Percentiles rank a stretch among this genome's conserved stretches.
Conservation (phyloP, 2,113 vertebrate species). For the Dendropsophus ebraccatus region DNA sequence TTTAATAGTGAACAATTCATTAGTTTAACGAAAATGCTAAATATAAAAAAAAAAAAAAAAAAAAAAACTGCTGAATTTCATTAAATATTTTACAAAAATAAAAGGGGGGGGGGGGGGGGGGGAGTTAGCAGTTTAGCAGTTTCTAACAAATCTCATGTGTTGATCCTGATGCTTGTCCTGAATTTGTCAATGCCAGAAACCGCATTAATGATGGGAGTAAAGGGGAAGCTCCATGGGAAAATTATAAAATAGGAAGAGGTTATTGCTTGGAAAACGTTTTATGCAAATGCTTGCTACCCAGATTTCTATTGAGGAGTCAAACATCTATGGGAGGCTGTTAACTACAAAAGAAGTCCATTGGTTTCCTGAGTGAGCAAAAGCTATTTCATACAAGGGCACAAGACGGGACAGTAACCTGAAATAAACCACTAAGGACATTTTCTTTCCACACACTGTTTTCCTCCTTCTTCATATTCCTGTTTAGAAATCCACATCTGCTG, state of each 20-base stretch:
- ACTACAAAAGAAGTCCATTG: slow-evolving; percentile 72
- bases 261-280: slow-evolving; percentile 53
- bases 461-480: slow-evolving; percentile 98
- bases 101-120: no score
- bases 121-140: no score
- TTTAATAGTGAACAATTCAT: slow-evolving; percentile 40
- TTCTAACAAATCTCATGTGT: background rate
- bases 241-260: slow-evolving; percentile 39
- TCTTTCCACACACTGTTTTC: slow-evolving; percentile 97
- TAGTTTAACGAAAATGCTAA: slow-evolving; percentile 1
- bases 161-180: background rate
- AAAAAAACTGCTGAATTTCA: background rate
- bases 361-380: slow-evolving; percentile 85
- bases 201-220: background rate
- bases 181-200: background rate
- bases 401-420: slow-evolving; percentile 64
- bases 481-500: slow-evolving; percentile 99
- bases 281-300: slow-evolving; percentile 34
- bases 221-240: background rate
- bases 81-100: slow-evolving; percentile 43
- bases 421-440: slow-evolving; percentile 91
- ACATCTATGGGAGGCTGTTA: slow-evolving; percentile 69
- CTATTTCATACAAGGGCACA: slow-evolving; percentile 74
- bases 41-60: slow-evolving; percentile 34
- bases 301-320: slow-evolving; percentile 66